Evolutionary conservation across 2,797 vertebrate species (phyloP), one percentile per base, ranked within the genome.

Genomic region (Enoplosus armatus): DNA sequence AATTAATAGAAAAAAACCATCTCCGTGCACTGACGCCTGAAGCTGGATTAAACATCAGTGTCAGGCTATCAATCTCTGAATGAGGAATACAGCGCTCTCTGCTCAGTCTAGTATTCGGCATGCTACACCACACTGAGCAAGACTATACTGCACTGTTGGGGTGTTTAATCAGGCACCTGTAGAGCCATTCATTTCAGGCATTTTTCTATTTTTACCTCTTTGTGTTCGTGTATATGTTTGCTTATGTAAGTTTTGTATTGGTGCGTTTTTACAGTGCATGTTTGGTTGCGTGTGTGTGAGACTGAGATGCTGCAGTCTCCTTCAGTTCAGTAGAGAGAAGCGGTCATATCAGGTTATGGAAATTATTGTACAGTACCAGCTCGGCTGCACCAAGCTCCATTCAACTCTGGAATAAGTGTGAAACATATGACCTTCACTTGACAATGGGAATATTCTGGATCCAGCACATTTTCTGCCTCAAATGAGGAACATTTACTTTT

Each of bases 1-100:
- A 92, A 91, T 92, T 67, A 90, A 89, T 80, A 75, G 60, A 45
- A 81, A 59, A 56, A 83, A 84, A 83, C 4, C 83, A 88, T 88
- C 75, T 87, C 69, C 43, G 60, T 81, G 71, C 74, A 69, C 47
- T 83, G 80, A 79, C 80, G 85, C 79, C 77, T 71, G 78, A 81
- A 88, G 84, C 87, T 61, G 85, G 84, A 81, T 87, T 81, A 88
- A 83, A 83, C 77, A 69, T 87, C 85, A 72, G 80, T 69, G 76
- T 59, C 79, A 72, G 68, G 29, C 79, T 83, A 73, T 85, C 79
- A 84, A 80, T 77, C 77, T 85, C 54, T 77, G 89, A 83, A 72
- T 73, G 81, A 80, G 61, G 48, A 70, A 66, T 76, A 50, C 73
- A 24, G 35, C 6, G 16, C 51, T 81, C 50, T 67, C 55, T 27